Base-by-base conservation (phyloP, 2,888 invertebrate genomes). In the Antitype chi region DNA sequence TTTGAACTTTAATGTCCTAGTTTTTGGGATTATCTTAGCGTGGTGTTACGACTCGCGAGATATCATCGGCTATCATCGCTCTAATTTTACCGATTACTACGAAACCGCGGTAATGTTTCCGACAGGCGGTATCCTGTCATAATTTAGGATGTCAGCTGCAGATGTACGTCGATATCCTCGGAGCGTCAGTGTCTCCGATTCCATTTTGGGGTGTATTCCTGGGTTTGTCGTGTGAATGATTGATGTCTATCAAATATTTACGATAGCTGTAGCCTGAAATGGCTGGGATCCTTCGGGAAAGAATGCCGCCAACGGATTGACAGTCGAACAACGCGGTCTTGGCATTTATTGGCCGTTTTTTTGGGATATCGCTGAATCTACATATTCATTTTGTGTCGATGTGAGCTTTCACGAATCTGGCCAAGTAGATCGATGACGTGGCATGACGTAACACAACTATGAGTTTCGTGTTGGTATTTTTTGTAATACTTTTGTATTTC, bases 21-120 rank as follows among this genome's bases (percentile, higher is more conserved):
- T 75, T 76, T 71, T 78, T 76, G 59, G 70, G 77, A 13, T 69
- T 25, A 83, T 15, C 81, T 80, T 84, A 67, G 73, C 75, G 38
- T 72, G 80, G 52, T 25, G 53, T 67, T 63, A 52, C 59, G n/a
- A 55, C 32, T 23, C 43, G 72, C 76, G 62, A 67, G 86, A 83
- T 84, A 85, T 79, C 70, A 79, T 80, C 68, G 62, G 74, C 85
- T 84, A 85, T 89, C 88, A 87, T 88, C 88, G 86, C 71, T 78
- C 82, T 90, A 90, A 93, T 91, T 92, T 91, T 89, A 91, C 91
- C 90, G 92, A 92, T 92, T 90, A 90, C 84, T 81, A 84, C 89
- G 88, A 83, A 90, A 87, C 83, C 78, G 79, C 81, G 90, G 88
- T 91, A 91, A 88, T 87, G 88, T 74, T 80, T 85, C 78, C 79